Conservation (phyloP, 2,797 vertebrate species). For the Catostomus latipinnis region DNA sequence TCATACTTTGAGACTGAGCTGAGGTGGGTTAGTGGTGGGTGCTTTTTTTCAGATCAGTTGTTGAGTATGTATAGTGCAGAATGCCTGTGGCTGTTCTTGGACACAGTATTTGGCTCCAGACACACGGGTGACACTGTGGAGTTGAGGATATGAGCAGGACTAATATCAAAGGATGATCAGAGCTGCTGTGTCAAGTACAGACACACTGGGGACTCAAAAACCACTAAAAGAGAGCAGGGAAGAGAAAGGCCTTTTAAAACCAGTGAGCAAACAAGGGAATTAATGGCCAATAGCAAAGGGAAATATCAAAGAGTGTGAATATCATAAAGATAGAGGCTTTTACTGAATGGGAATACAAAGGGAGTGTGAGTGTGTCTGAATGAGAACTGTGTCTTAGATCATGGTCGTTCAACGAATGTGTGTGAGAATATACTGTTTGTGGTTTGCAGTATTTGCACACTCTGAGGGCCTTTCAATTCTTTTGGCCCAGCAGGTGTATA, state of each 20-base stretch:
- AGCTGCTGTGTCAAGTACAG: slow-evolving; percentile 56
- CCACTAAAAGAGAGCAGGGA: slow-evolving; percentile 46
- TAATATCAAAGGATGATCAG: slow-evolving; percentile 58
- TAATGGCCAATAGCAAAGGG: slow-evolving; percentile 54
- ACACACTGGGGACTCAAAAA: slow-evolving; percentile 54
- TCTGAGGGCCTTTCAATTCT: neutral
- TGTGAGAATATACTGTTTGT: slow-evolving; percentile 32
- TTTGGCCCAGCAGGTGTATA: slow-evolving; percentile 47
- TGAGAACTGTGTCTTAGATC: slow-evolving; percentile 27
- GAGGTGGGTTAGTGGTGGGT: neutral
- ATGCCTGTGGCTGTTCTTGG: slow-evolving; percentile 34
- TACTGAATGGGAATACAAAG: slow-evolving; percentile 52
- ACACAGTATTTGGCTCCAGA: slow-evolving; percentile 48
- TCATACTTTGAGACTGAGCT: too few species aligned
- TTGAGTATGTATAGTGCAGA: slow-evolving; percentile 22
- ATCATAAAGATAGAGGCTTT: slow-evolving; percentile 51
- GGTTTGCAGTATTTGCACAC: slow-evolving; percentile 47
- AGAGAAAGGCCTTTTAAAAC: slow-evolving; percentile 56
- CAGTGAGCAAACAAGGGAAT: slow-evolving; percentile 58
- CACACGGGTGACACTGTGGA: slow-evolving; percentile 50
- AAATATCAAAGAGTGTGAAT: slow-evolving; percentile 56
- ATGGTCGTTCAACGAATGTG: neutral
- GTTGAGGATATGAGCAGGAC: slow-evolving; percentile 56
- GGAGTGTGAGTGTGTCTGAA: slow-evolving; percentile 34
- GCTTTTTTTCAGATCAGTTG: slow-evolving; percentile 3